Evolutionary conservation across 2,888 invertebrate genomes (phyloP), one percentile per base, ranked within the genome.

Genomic region (Drosophila multiciliata): DNA sequence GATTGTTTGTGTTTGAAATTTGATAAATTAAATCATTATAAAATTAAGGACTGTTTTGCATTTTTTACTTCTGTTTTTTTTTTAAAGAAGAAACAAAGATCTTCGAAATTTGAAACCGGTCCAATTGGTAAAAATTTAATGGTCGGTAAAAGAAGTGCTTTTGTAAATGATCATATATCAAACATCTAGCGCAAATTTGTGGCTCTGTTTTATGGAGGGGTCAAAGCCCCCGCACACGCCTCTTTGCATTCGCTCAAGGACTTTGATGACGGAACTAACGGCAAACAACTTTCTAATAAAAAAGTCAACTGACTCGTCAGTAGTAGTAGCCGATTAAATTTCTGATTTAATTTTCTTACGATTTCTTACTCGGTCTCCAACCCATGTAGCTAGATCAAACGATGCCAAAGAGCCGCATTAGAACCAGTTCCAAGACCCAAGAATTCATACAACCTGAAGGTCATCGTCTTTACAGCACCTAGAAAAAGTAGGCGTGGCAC

Each of bases 251-350:
- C 54, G 67, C 68, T 66, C 85, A 86, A 86, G 85, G 85, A 89
- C 89, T 70, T 40, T 49, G 73, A 48, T 85, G 82, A 87, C 88
- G 90, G 85, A 86, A 86, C 90, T 86, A 68, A 86, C 75, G 85
- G 75, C 83, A 90, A 86, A 86, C 86, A 87, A 90, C 87, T 87
- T 87, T 87, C 87, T 87, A 87, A 87, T 90, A 80, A 74, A 85
- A 86, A 88, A 82, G 80, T 78, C 48, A 64, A 60, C 66, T 23
- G 15, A 45, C 23, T 15, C 52, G 63, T 64, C 53, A 53, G 54
- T 58, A 53, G 54, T 58, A 53, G 48, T 53, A 53, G 48, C 50
- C 42, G 48, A 66, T 75, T 72, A 58, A 65, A 87, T 74, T 64
- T 76, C 68, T 84, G 76, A 79, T 58, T 89, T 82, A 83, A 87